Base-by-base conservation (phyloP, 1,140 invertebrate species). In the Aphelinus atriplicis region DNA sequence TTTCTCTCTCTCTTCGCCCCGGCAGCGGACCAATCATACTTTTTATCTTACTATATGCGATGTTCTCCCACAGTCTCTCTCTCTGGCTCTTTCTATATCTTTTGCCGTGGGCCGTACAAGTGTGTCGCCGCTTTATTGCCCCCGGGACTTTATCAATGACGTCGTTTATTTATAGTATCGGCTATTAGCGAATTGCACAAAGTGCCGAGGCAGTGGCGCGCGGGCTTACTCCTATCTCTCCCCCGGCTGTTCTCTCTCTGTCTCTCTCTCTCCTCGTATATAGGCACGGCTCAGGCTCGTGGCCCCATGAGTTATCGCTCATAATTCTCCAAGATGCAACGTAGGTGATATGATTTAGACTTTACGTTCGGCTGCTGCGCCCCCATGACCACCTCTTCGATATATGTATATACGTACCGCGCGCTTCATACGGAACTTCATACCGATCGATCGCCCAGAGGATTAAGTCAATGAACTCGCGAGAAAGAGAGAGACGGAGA, bases 401-500 rank as follows among this genome's bases (percentile, higher is more conserved):
- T 53, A 53, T 53, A 53, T 53, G 9, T 53, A 53, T 53, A 53
- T 53, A 53, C 51, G 51, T 26, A 26, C 26, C 26, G 51, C 51
- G 26, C 26, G 26, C 26, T 26, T 26, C 26, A 26, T 26, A 26
- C 26, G 26, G 26, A 26, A 26, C 26, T 26, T 61, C 48, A 48
- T 50, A 62, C 5, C 60, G 43, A 65, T 60, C 46, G 60, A 63
- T 72, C 45, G 48, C 26, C 9, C 48, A 77, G 50, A 53, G 51
- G 55, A 60, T 68, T 71, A 64, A 73, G 69, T 60, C 65, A 72
- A 62, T 47, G 67, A 77, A 73, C 57, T 46, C 56, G 48, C 50
- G 51, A 53, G 51, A 9, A 53, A 26, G 26, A 26, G 26, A 26
- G 26, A 26, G 26, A 26, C 26, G 26, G 26, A 26, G 26, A 26